phyloP scores from a whole-genome alignment of 1,140 invertebrate species.

The Rhysida immarginata region DNA sequence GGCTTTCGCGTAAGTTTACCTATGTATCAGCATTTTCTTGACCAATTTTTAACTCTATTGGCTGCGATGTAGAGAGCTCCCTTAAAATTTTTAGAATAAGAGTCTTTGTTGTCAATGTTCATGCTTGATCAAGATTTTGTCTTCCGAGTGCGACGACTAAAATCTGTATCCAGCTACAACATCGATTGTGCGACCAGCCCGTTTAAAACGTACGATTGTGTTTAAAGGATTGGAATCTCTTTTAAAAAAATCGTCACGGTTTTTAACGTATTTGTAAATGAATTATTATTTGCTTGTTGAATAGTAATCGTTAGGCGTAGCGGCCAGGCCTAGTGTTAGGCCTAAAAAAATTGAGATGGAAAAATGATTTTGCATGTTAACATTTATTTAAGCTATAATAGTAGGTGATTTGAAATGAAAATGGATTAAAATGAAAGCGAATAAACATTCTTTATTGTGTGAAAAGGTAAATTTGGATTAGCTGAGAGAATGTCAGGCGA shows the following conservation, averaged over 20 bases:
- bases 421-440: background rate
- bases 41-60: too few relatives aligned
- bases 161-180: too few relatives aligned
- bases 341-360: background rate
- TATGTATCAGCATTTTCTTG: background rate
- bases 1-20: background rate
- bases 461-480: background rate
- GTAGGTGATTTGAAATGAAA: background rate
- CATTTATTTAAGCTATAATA: background rate
- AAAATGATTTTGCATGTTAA: background rate
- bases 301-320: background rate
- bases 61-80: too few relatives aligned
- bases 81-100: background rate
- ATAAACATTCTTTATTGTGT: background rate
- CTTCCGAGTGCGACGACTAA: background rate
- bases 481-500: slow-evolving; percentile 8
- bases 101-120: background rate
- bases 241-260: too few relatives aligned
- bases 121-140: background rate
- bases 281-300: background rate
- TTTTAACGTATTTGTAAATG: too few relatives aligned
- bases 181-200: too few relatives aligned
- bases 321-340: background rate
- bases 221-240: too few relatives aligned
- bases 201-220: background rate